A percentile compares a stretch with the other conserved stretches of the same genome.
phyloP scores from a whole-genome alignment of 2,888 invertebrate genomes.

The Aporophyla lueneburgensis region DNA sequence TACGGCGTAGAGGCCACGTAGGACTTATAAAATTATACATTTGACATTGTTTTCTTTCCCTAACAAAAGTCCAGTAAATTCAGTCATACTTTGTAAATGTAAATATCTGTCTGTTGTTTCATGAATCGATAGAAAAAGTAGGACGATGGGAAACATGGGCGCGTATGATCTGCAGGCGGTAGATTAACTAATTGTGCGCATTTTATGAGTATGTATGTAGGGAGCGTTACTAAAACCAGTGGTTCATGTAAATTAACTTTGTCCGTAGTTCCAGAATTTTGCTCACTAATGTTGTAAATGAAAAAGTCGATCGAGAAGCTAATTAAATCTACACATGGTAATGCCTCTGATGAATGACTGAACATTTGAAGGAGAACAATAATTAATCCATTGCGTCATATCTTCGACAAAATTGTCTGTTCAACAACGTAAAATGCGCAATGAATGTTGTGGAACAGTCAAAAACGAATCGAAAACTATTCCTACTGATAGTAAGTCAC shows the following conservation, averaged over 20 bases:
- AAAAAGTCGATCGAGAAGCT: background rate
- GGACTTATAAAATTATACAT: background rate
- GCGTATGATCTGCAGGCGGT: slow-evolving; percentile 54
- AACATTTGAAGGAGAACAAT: background rate
- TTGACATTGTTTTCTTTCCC: background rate
- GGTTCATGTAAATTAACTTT: no score
- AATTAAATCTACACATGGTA: background rate
- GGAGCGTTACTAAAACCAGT: no score
- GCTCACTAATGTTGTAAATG: background rate
- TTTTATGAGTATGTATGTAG: slow-evolving; percentile 3
- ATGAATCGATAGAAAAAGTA: slow-evolving; percentile 57
- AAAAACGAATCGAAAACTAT: no score
- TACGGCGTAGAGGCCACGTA: slow-evolving; percentile 26
- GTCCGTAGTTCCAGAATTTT: background rate
- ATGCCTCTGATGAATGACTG: background rate
- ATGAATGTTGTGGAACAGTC: no score
- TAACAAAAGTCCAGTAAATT: background rate
- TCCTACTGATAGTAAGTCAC: no score
- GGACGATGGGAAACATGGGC: slow-evolving; percentile 43
- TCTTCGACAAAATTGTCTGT: no score
- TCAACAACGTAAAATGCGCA: no score
- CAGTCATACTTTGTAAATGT: background rate
- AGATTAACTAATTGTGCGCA: slow-evolving; percentile 49
- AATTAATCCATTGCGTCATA: no score
- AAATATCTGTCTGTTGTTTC: slow-evolving; percentile 27